phyloP scores from a whole-genome alignment of 2,888 invertebrate species.

The Caenorhabditis drosophilae region DNA sequence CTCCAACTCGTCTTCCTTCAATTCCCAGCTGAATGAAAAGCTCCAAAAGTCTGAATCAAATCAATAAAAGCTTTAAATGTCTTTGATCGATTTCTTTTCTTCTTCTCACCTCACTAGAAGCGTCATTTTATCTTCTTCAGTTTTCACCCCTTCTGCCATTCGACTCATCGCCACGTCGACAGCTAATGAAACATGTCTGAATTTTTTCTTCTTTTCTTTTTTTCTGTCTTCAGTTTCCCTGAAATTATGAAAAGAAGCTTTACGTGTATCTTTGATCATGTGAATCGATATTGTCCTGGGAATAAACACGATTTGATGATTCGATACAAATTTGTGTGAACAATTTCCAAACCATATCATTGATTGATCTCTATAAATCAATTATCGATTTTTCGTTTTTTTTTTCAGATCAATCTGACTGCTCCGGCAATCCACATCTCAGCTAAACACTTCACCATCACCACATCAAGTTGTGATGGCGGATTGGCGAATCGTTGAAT shows the following conservation, averaged over 20 bases:
- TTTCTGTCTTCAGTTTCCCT: not conserved
- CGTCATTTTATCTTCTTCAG: conserved; percentile 75
- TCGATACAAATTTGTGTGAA: conserved; percentile 93
- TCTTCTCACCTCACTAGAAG: conserved; percentile 56
- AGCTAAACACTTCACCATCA: conserved; percentile 95
- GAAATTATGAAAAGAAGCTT: not conserved
- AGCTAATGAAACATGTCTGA: conserved; percentile 85
- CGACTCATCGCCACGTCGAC: conserved; percentile 95
- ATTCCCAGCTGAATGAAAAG: conserved; percentile 95
- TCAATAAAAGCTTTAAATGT: too few relatives aligned
- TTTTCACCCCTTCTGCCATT: conserved; percentile 90
- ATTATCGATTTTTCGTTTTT: too few relatives aligned
- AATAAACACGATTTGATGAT: conserved; percentile 72
- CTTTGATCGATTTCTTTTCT: too few relatives aligned
- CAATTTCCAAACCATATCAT: conserved; percentile 97
- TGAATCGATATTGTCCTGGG: conserved; percentile 47
- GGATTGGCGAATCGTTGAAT: conserved; percentile 83
- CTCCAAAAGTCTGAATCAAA: conserved; percentile 83
- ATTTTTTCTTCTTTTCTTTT: conserved; percentile 1
- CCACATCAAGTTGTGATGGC: conserved; percentile 86
- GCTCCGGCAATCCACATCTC: conserved; percentile 89
- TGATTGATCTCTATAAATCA: conserved; percentile 74
- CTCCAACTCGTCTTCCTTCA: conserved; percentile 92
- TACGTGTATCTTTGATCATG: conserved; percentile 60
- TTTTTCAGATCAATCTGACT: conserved; percentile 36